Base-by-base conservation (phyloP, 2,113 vertebrate genomes). In the Poeciliopsis prolifica region DNA sequence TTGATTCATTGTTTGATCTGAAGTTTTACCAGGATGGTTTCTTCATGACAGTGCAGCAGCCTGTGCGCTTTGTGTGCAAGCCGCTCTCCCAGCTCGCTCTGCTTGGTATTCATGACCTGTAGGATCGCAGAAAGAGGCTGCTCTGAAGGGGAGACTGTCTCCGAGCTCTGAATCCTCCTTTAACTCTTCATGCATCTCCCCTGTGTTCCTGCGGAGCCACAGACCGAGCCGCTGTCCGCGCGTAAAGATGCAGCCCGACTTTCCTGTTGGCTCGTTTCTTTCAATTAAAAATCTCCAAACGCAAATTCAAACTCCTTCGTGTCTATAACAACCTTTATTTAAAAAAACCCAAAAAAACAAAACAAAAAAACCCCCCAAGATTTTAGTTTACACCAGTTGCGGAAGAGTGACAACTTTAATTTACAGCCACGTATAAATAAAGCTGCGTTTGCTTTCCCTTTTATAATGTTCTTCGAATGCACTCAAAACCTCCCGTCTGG, bases 51-150 rank as follows among this genome's bases (percentile, higher is more conserved):
- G 4, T 28, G 35, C n/a, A 40, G 33, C 19, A 42, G 19, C 31
- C 19, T n/a, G 33, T 22, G 14, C 26, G 61, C 62, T 40, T 65
- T 51, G 66, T 61, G 71, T 65, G 63, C 72, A 30, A 31, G 33
- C 60, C 29, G 62, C 61, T 67, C 65, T 64, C 76, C 60, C 60
- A 35, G 75, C 82, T 75, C 72, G 68, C 77, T 83, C 88, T 88
- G 89, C 64, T 92, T 90, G 79, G 75, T 92, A 91, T 92, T 84
- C 92, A 87, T 85, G 70, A 54, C 75, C 4, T 64, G 91, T 89
- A 30, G 61, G 40, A 29, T 61, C 63, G 68, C 75, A 76, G 29
- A 80, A 85, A 85, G 76, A 78, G 78, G 72, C 67, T 58, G 78
- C 80, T 86, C 75, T 88, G 78, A 86, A 83, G 75, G 75, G 66